Percentiles rank a stretch among this genome's conserved stretches.
Evolutionary conservation across 2,888 invertebrate genomes (phyloP).

Genomic region (Drosophila pseudotalamancana): DNA sequence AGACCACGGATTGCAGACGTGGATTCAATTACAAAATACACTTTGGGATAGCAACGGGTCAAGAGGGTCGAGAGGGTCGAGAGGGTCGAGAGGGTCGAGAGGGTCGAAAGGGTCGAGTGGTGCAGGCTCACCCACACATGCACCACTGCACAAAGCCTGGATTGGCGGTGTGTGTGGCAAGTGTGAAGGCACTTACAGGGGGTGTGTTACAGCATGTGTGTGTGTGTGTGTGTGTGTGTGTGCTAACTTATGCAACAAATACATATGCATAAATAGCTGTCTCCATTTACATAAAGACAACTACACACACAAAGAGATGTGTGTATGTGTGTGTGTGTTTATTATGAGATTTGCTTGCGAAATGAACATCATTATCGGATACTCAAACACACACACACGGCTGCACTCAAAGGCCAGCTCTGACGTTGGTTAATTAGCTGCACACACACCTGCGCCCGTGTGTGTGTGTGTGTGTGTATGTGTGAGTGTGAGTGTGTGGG

Average conservation of each 20-base stretch:
- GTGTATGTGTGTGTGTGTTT: slow-evolving; percentile 24
- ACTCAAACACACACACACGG: slow-evolving; percentile 19
- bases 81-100: too few relatives aligned
- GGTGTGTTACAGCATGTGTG: neutral
- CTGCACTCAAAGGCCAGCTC: slow-evolving; percentile 55
- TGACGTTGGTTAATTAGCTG: slow-evolving; percentile 67
- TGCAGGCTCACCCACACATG: neutral
- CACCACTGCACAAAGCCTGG: neutral
- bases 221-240: neutral
- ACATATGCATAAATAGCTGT: slow-evolving; percentile 64
- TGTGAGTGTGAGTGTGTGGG: slow-evolving; percentile 21
- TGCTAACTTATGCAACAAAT: slow-evolving; percentile 53
- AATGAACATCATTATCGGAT: slow-evolving; percentile 72
- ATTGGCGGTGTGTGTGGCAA: slow-evolving; percentile 1
- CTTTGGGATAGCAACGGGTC: slow-evolving; percentile 38
- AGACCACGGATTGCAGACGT: slow-evolving; percentile 73
- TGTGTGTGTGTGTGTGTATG: slow-evolving; percentile 16
- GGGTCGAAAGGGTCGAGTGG: slow-evolving; percentile 22
- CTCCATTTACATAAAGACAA: slow-evolving; percentile 57
- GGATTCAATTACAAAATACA: slow-evolving; percentile 77
- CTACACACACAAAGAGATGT: too few relatives aligned
- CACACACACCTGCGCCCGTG: slow-evolving; percentile 26
- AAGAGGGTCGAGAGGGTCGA: too few relatives aligned
- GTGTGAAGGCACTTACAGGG: neutral
- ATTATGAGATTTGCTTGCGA: slow-evolving; percentile 74